Evolutionary conservation across 1,140 invertebrate species (phyloP).

Genomic region (Conus ventricosus): DNA sequence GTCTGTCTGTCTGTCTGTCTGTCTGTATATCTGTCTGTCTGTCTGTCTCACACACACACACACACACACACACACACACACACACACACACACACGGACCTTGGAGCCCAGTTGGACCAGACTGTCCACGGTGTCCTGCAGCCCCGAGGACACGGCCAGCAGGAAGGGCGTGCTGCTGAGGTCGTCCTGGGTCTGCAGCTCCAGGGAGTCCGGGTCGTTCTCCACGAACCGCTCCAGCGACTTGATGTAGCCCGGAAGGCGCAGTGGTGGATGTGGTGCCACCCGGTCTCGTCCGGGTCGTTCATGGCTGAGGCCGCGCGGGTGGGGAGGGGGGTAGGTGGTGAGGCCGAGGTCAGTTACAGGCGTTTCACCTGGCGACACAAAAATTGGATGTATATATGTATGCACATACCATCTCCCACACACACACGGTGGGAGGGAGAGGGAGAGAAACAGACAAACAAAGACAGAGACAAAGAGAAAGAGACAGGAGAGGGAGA

Average conservation of each 20-base stretch:
- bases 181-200: conserved; percentile 71
- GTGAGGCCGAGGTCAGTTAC: too few relatives aligned
- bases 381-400: too few relatives aligned
- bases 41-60: background rate
- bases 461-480: too few relatives aligned
- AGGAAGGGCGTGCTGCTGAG: conserved; percentile 69
- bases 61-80: background rate
- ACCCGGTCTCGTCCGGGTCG: conserved; percentile 70
- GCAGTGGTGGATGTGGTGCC: conserved; percentile 72
- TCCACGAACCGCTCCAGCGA: conserved; percentile 69
- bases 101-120: conserved; percentile 66
- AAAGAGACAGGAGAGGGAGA: too few relatives aligned
- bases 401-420: too few relatives aligned
- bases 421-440: too few relatives aligned
- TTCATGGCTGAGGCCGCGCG: conserved; percentile 46
- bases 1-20: background rate
- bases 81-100: conserved; percentile 31
- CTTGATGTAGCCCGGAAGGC: conserved; percentile 67
- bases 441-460: too few relatives aligned
- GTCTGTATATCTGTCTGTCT: background rate
- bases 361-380: too few relatives aligned
- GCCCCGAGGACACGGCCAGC: conserved; percentile 68
- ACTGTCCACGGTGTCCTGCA: conserved; percentile 65
- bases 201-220: conserved; percentile 62
- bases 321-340: too few relatives aligned